phyloP scores from a whole-genome alignment of 2,888 invertebrate genomes.

The Orthosia cruda region DNA sequence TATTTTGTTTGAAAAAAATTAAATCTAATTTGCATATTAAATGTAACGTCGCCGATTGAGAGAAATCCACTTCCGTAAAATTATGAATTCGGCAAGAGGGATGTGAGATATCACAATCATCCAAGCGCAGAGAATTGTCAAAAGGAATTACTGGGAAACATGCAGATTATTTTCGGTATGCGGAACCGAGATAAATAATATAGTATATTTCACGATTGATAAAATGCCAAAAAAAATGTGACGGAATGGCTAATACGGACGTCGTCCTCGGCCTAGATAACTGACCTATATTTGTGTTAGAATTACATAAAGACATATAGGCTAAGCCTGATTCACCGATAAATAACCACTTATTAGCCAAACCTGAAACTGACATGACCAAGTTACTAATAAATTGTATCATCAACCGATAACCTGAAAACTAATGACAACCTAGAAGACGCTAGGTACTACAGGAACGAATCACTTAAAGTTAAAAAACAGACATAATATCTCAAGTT shows the following conservation, averaged over 20 bases:
- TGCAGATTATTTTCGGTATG: constrained; percentile 45
- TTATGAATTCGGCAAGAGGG: constrained; percentile 39
- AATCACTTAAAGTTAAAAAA: constrained; percentile 27
- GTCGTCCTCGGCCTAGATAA: constrained; percentile 1
- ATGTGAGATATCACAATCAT: constrained; percentile 51
- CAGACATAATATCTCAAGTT: constrained; percentile 21
- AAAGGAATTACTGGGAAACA: constrained; percentile 42
- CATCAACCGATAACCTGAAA: constrained; percentile 3
- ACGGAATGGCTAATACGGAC: not conserved
- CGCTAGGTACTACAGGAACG: not conserved
- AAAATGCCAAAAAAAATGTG: constrained; percentile 7
- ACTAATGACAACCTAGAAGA: not conserved
- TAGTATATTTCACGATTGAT: constrained; percentile 10
- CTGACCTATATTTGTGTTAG: constrained; percentile 17
- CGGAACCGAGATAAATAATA: constrained; percentile 41
- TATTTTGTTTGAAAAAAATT: constrained; percentile 10
- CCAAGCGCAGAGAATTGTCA: constrained; percentile 46
- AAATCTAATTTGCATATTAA: constrained; percentile 24
- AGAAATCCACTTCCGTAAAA: constrained; percentile 41
- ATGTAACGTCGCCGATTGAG: constrained; percentile 28
- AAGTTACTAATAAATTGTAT: not conserved
- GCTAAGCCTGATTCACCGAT: not conserved
- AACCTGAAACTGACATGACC: not conserved
- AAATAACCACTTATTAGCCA: not conserved
- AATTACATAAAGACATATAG: not conserved